Base-by-base conservation (phyloP, 2,797 vertebrate species). In the Triplophysa bombifrons region DNA sequence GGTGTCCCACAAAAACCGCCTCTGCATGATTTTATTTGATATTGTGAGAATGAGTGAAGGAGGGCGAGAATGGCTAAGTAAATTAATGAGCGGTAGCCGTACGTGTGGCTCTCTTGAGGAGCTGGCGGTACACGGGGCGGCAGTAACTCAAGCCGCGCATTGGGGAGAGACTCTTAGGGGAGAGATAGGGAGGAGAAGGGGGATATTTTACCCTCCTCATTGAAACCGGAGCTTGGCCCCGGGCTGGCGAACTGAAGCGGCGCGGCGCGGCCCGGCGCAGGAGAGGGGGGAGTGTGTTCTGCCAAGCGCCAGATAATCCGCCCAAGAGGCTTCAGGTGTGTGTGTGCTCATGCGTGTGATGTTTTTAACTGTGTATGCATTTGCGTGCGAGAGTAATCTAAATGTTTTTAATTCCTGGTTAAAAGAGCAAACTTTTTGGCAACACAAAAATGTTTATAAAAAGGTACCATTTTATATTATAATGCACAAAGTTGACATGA, bases 201-300 rank as follows among this genome's bases (percentile, higher is more conserved):
- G 92, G 89, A 86, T 92, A 92, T 92, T 93, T 92, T 93, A 93
- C 90, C 88, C 90, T 90, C 83, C 87, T 90, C 86, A 90, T 86
- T 92, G 92, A 94, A 93, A 94, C 91, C 88, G 88, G 92, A 94
- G 89, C 91, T 91, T 93, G 91, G 91, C 92, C 93, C 91, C 89
- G 74, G 90, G 93, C 93, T 92, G 88, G 91, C 88, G 91, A 90
- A 92, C 91, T 93, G 90, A 90, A 90, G 90, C 84, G 84, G 89
- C 84, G 90, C 84, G 84, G 89, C 84, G 85, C 83, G 85, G 69
- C 77, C 61, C 86, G 84, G 85, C 3, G 84, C 86, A 81, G 86
- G 86, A 85, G 84, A 60, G 14, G 56, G 56, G 73, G 38, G 85
- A 83, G 83, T 84, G 69, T 73, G 69, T 85, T 76, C 84, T 80